Evolutionary conservation across 2,113 vertebrate species (phyloP), one percentile per base, ranked within the genome.

Genomic region (Myiozetetes cayanensis): DNA sequence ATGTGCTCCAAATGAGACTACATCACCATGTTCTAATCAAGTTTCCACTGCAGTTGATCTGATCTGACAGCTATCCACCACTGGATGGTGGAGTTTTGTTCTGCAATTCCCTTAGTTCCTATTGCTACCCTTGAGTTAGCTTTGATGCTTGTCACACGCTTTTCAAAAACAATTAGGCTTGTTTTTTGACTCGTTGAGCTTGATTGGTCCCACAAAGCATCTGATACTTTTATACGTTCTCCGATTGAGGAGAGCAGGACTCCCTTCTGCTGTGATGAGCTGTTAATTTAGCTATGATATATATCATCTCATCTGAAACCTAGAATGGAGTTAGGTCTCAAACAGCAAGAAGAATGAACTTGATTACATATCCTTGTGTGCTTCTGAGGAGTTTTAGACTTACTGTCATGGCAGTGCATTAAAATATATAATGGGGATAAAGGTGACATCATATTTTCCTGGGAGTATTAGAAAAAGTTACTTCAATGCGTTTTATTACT

Each of bases 91-190:
- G 41, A 44, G 37, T 90, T 91, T 87, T 87, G 61, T 91, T 95
- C 56, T 20, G 5, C 6, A 6, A 27, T 87, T 91, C 66, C 35
- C 47, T 87, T 87, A 78, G 75, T 82, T 94, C 55, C 30, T 63
- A 7, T 81, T 93, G 35, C n/a, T 91, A 65, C 56, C 28, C n/a
- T 56, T 85, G 39, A 75, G 37, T 73, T 86, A 53, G 21, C 58
- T 91, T 91, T 76, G 73, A 58, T 87, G 70, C 35, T 87, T 89
- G 77, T 93, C 74, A 35, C 22, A 12, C 4, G 39, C 23, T 22
- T 94, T 95, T 93, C 85, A 75, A 72, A 94, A 81, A 21, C 39
- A 74, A 43, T 85, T 84, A 93, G 33, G 24, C 56, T 75, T 74
- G 5, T 33, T 87, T 91, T 73, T 89, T 24, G 39, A 75, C 19